Percentiles rank a stretch among this genome's conserved stretches.
Conservation (phyloP, 2,888 invertebrate species). For the Melipona beecheii region DNA sequence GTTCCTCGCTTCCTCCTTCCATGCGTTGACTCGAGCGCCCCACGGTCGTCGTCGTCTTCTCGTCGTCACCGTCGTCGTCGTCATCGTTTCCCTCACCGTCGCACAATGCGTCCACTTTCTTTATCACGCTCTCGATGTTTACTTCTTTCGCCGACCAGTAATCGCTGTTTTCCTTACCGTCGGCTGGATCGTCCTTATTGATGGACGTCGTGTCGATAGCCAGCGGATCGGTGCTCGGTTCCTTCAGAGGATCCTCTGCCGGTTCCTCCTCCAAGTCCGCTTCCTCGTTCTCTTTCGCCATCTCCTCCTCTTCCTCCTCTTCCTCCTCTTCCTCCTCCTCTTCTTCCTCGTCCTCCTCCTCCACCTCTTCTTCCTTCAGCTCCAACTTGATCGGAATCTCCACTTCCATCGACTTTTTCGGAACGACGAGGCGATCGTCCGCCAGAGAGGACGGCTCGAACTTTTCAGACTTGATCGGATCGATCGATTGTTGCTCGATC, state of each 20-base stretch:
- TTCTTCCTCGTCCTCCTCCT: conserved; percentile 72
- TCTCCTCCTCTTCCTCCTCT: conserved; percentile 72
- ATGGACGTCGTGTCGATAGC: conserved; percentile 71
- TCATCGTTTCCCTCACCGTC: conserved; percentile 79
- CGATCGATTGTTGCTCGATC: conserved; percentile 54
- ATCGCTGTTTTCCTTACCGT: conserved; percentile 89
- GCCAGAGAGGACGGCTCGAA: conserved; percentile 8
- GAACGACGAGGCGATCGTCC: conserved; percentile 1
- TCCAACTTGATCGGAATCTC: conserved; percentile 35
- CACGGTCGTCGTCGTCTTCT: conserved; percentile 50
- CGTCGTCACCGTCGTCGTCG: conserved; percentile 51
- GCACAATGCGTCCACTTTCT: conserved; percentile 90
- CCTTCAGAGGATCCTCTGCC: conserved; percentile 73
- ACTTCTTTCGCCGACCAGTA: conserved; percentile 92
- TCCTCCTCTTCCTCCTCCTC: conserved; percentile 76
- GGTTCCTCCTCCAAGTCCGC: conserved; percentile 75
- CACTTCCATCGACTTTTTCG: conserved; percentile 65
- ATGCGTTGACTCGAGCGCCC: no score
- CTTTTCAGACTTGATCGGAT: conserved; percentile 49
- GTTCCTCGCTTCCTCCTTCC: conserved; percentile 47
- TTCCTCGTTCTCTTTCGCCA: conserved; percentile 71
- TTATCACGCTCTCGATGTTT: conserved; percentile 92
- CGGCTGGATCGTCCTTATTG: conserved; percentile 83
- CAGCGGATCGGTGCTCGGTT: conserved; percentile 76
- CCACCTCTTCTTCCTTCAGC: conserved; percentile 73